Evolutionary conservation across 2,888 invertebrate species (phyloP), one percentile per base, ranked within the genome.

Genomic region (Lobophora halterata): DNA sequence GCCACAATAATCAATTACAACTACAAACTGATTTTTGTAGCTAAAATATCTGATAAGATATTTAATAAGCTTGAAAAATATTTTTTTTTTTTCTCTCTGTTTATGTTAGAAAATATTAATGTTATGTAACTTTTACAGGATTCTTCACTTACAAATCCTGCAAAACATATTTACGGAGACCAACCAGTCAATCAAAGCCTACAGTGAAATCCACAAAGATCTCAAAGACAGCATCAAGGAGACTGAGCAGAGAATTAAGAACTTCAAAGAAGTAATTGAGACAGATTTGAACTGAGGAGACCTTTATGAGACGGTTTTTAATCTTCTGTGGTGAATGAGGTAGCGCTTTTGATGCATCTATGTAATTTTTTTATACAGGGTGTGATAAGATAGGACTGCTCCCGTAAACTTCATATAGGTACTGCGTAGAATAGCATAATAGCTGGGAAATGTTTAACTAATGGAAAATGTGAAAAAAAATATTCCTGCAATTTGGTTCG

Each of bases 131-230:
- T 34, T 78, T 72, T 17, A n/a, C 73, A 88, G 88, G 52, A 88
- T 88, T 17, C 64, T 87, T 0, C 80, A 88, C 27, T 60, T 85
- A 1, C 80, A 85, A 61, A 81, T 86, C 5, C 55, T 83, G 6
- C 80, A 79, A 20, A 81, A 76, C 38, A 81, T 87, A 7, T 88
- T 79, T 49, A 79, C 81, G 0, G 86, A 86, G 50, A 86, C 86
- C 0, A 85, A 81, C 46, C 77, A 82, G 42, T 87, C 87, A 1
- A 79, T 87, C 5, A 78, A 72, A 36, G 80, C 88, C 0, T 88
- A 87, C 50, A 66, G 64, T 25, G 85, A 87, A 51, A 61, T 88
- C 12, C 82, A 85, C 42, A 83, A 75, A 35, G 87, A 87, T 33
- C 59, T 88, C 1, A 80, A 77, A 21, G 79, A 85, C 0, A 70